A percentile compares a stretch with the other conserved stretches of the same genome.
Conservation (phyloP, 2,797 vertebrate species). For the Microctenopoma lineatum region DNA sequence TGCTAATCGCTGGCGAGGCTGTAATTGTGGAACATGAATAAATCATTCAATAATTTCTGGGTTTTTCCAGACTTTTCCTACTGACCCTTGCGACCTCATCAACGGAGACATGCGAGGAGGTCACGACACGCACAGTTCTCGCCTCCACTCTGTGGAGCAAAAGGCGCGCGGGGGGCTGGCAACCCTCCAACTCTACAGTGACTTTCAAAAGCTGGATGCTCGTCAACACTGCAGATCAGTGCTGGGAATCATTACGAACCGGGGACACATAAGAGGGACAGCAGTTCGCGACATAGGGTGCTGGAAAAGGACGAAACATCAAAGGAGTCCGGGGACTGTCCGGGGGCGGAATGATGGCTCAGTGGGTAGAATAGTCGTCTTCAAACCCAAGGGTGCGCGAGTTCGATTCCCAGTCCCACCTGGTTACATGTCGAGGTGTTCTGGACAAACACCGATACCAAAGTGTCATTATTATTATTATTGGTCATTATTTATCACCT, state of each 20-base stretch:
- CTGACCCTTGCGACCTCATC: conserved; percentile 48
- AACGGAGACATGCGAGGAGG: conserved; percentile 12
- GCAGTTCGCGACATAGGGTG: not conserved
- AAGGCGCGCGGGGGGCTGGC: conserved; percentile 22
- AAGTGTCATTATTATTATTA: too few species aligned
- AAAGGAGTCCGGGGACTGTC: not conserved
- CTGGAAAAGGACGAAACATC: too few species aligned
- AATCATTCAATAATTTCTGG: conserved; percentile 46
- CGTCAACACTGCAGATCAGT: conserved; percentile 22
- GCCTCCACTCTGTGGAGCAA: conserved; percentile 10
- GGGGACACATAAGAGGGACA: not conserved
- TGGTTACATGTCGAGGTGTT: too few species aligned
- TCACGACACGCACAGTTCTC: conserved; percentile 4
- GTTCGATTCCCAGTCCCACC: too few species aligned
- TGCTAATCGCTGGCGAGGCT: conserved; percentile 48
- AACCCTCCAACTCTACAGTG: conserved; percentile 24
- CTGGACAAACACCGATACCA: too few species aligned
- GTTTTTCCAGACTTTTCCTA: conserved; percentile 28
- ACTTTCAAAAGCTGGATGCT: conserved; percentile 52
- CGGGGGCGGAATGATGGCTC: too few species aligned
- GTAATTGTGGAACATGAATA: conserved; percentile 58
- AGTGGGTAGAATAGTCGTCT: too few species aligned
- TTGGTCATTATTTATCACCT: not conserved
- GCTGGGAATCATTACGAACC: conserved; percentile 26
- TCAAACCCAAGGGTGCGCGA: too few species aligned